Conservation (phyloP, 2,797 vertebrate genomes). For the Ctenopoma multispine region DNA sequence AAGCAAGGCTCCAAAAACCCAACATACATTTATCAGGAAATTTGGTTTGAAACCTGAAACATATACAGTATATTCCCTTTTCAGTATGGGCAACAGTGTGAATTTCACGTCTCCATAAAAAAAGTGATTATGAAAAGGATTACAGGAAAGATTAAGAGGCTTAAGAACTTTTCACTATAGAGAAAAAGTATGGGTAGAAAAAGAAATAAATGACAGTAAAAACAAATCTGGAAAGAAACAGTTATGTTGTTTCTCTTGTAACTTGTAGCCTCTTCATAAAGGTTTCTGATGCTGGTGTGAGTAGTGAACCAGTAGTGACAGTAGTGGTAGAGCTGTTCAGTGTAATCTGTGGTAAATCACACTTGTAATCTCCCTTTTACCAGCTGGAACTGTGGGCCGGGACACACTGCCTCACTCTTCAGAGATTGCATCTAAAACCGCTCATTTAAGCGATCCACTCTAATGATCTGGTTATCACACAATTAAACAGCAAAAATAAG, state of each 20-base stretch:
- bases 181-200: slow-evolving; percentile 25
- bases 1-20: neutral
- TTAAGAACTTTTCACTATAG: slow-evolving; percentile 56
- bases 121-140: slow-evolving; percentile 72
- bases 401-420: slow-evolving; percentile 44
- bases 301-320: slow-evolving; percentile 1
- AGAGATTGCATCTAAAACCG: slow-evolving; percentile 70
- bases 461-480: slow-evolving; percentile 47
- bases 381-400: slow-evolving; percentile 55
- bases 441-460: slow-evolving; percentile 52
- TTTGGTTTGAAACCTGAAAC: slow-evolving; percentile 31
- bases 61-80: neutral
- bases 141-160: slow-evolving; percentile 68
- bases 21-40: too few relatives aligned
- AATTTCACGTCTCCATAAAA: slow-evolving; percentile 57
- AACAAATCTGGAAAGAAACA: slow-evolving; percentile 1
- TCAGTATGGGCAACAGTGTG: slow-evolving; percentile 29
- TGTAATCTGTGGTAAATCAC: slow-evolving; percentile 77
- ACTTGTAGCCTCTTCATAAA: neutral
- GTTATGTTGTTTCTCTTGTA: slow-evolving; percentile 10
- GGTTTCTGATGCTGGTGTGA: slow-evolving; percentile 9
- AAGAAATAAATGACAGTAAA: slow-evolving; percentile 4
- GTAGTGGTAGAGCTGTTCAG: slow-evolving; percentile 24
- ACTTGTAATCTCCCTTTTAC: slow-evolving; percentile 80
- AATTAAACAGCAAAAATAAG: slow-evolving; percentile 30